Conservation (phyloP, 2,797 vertebrate genomes). For the Sebastes steindachneri region DNA sequence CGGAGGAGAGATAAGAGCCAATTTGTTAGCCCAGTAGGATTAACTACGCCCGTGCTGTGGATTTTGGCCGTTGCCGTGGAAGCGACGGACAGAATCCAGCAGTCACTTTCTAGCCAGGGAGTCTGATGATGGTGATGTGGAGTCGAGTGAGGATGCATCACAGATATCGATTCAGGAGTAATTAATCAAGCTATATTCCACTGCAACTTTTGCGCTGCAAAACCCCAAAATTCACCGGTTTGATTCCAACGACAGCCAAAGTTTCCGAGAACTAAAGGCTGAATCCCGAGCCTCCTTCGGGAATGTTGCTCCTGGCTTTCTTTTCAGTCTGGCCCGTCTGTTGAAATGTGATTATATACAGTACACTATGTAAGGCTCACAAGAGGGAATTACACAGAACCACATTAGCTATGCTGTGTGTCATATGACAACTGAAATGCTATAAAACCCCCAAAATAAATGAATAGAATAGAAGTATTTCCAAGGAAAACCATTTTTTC, state of each 20-base stretch:
- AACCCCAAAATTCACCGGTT: constrained; percentile 2
- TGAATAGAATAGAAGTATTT: constrained; percentile 26
- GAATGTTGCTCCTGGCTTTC: constrained; percentile 49
- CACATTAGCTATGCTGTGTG: constrained; percentile 50
- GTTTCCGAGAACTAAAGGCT: constrained; percentile 20
- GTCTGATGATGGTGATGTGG: not conserved
- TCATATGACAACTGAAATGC: constrained; percentile 42
- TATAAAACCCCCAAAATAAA: constrained; percentile 47
- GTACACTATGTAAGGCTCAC: constrained; percentile 30
- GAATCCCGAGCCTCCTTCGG: constrained; percentile 33
- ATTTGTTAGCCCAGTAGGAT: constrained; percentile 67
- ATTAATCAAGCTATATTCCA: constrained; percentile 26
- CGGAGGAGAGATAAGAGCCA: constrained; percentile 65
- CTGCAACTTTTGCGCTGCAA: not conserved
- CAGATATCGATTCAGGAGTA: constrained; percentile 19
- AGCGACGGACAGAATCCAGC: constrained; percentile 63
- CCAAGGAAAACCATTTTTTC: constrained; percentile 31
- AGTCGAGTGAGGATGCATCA: constrained; percentile 12
- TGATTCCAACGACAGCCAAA: not conserved
- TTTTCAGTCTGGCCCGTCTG: constrained; percentile 11
- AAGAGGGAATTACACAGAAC: constrained; percentile 51
- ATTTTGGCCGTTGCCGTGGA: constrained; percentile 33
- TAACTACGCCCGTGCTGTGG: constrained; percentile 46
- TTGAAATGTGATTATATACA: constrained; percentile 61
- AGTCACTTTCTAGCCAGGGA: constrained; percentile 39